Percentiles rank a stretch among this genome's conserved stretches.
Conservation (phyloP, 1,140 invertebrate genomes). For the Apis laboriosa region DNA sequence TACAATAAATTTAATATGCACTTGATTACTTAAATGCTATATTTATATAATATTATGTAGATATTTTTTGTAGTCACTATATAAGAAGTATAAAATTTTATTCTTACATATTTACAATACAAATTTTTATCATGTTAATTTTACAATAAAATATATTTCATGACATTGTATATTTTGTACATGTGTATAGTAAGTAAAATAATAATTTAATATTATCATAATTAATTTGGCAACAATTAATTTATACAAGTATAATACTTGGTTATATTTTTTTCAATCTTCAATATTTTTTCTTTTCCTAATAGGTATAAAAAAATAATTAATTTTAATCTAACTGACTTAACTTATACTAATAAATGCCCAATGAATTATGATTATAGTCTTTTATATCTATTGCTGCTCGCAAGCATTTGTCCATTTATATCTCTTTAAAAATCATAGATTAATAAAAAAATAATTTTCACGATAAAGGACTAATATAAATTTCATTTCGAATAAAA, state of each 20-base stretch:
- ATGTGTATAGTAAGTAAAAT: not conserved
- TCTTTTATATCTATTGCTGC: not conserved
- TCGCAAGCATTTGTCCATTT: not conserved
- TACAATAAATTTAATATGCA: no score
- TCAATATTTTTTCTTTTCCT: not conserved
- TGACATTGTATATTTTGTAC: not conserved
- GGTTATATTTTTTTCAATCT: not conserved
- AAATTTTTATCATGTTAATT: no score
- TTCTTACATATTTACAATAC: not conserved
- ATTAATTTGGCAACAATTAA: not conserved
- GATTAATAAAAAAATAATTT: not conserved
- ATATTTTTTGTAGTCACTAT: no score
- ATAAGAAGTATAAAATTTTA: no score
- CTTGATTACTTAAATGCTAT: no score
- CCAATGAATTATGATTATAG: not conserved
- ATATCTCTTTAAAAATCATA: not conserved
- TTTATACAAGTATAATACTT: slow-evolving; percentile 2
- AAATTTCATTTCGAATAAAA: not conserved
- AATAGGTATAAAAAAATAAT: not conserved
- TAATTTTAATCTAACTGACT: not conserved
- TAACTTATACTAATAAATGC: slow-evolving; percentile 15
- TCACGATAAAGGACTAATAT: not conserved
- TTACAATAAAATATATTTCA: not conserved
- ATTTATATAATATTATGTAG: no score
- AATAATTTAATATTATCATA: slow-evolving; percentile 6